Conservation (phyloP, 2,888 invertebrate genomes). For the Xestia xanthographa region DNA sequence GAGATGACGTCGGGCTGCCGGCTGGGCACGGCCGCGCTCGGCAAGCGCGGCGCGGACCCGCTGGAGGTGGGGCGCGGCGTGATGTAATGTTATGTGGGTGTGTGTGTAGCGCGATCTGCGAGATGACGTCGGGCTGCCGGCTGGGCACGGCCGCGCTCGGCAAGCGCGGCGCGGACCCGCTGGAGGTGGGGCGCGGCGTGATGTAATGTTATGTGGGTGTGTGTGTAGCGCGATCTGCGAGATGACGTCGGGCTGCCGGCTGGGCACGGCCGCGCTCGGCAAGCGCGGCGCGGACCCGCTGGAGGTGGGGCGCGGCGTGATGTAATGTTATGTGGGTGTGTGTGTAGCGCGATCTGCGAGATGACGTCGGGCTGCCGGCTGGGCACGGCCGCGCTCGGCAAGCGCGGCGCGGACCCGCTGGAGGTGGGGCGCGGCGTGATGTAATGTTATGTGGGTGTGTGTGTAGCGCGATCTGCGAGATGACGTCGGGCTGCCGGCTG, state of each 20-base stretch:
- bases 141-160: too few relatives aligned
- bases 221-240: background rate
- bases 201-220: background rate
- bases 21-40: conserved; percentile 74
- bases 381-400: background rate
- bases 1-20: conserved; percentile 90
- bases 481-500: background rate
- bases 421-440: background rate
- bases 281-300: background rate
- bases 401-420: background rate
- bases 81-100: too few relatives aligned
- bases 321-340: background rate
- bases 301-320: background rate
- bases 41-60: conserved; percentile 3
- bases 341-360: background rate
- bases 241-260: background rate
- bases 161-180: too few relatives aligned
- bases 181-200: too few relatives aligned
- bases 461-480: background rate
- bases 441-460: background rate
- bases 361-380: background rate
- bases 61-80: conserved; percentile 80
- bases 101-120: too few relatives aligned
- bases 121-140: too few relatives aligned
- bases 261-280: background rate